A percentile compares a stretch with the other conserved stretches of the same genome.
Evolutionary conservation across 1,140 invertebrate genomes (phyloP).

Genomic region (Lepidotrigona ventralis): DNA sequence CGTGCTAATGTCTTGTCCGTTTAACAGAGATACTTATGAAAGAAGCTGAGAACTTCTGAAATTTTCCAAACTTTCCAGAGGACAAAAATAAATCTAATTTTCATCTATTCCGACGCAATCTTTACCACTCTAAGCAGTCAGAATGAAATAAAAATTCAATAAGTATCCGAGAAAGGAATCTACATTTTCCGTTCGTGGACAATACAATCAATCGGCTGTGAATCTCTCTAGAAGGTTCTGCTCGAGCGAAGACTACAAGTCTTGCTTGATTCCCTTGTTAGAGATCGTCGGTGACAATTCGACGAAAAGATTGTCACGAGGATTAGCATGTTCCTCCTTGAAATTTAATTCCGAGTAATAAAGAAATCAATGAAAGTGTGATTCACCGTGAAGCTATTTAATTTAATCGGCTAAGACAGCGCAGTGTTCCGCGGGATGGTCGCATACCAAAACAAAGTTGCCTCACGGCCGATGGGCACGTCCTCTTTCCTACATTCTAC

Average conservation of each 20-base stretch:
- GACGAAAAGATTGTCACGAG: not conserved
- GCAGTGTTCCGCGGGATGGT: not conserved
- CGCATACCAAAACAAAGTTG: constrained; percentile 36
- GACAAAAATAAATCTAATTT: too few species aligned
- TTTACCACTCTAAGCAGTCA: too few species aligned
- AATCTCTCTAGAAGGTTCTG: not conserved
- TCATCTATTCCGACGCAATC: too few species aligned
- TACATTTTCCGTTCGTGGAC: not conserved
- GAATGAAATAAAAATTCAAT: not conserved
- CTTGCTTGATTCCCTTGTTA: not conserved
- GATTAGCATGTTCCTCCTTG: not conserved
- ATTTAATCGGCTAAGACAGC: not conserved
- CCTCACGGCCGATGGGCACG: constrained; percentile 51
- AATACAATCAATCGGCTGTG: not conserved
- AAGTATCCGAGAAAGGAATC: not conserved
- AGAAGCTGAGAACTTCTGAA: not conserved
- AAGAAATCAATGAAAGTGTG: constrained; percentile 14
- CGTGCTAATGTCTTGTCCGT: not conserved
- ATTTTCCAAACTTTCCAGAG: too few species aligned
- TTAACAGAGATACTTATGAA: not conserved
- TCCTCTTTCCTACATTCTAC: constrained; percentile 62
- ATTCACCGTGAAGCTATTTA: constrained; percentile 16
- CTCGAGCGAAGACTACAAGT: not conserved
- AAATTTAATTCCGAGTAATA: not conserved
- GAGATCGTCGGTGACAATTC: not conserved